Evolutionary conservation across 2,888 invertebrate species (phyloP), one percentile per base, ranked within the genome.

Genomic region (Byasa hedistus): DNA sequence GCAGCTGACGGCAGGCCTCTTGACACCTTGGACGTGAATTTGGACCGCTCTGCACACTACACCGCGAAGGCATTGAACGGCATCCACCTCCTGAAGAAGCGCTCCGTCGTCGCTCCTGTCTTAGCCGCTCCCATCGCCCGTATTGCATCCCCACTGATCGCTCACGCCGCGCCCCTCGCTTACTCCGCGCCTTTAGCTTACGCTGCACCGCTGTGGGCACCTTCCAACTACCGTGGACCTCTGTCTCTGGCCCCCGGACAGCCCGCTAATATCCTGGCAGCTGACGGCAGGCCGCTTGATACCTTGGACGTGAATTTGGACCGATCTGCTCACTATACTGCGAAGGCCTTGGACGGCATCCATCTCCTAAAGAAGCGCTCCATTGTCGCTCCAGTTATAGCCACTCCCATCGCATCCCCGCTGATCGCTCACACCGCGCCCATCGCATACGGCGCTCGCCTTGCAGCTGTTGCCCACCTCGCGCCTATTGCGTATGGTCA

Each of bases 291-390:
- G 76, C 91, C 90, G 10, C 79, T 91, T 27, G 90, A 90, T 72
- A 91, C 91, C 61, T 74, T 89, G 73, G 89, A 89, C 54, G 91
- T 91, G 21, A 90, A 89, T 81, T 69, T 87, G 78, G 89, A 90
- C 81, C 88, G 88, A 69, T 80, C 87, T 22, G 87, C 88, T 19
- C 91, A 90, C 77, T 76, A 77, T 76, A 85, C 86, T 55, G 87
- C 90, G 32, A 89, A 90, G 75, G 85, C 87, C 1, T 72, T 85
- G 21, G 78, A 79, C 59, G 84, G 84, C 44, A 66, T 86, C 60
- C 88, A 87, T 72, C 66, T 77, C 52, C 68, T 79, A 62, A 78
- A 78, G 74, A 87, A 87, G 71, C 85, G 87, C 48, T 85, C 87
- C 5, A 77, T 76, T 58, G 69, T 71, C 7, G 71, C 76, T 15